Evolutionary conservation across 2,888 invertebrate genomes (phyloP), one percentile per base, ranked within the genome.

Genomic region (Drosophila buzzatii): DNA sequence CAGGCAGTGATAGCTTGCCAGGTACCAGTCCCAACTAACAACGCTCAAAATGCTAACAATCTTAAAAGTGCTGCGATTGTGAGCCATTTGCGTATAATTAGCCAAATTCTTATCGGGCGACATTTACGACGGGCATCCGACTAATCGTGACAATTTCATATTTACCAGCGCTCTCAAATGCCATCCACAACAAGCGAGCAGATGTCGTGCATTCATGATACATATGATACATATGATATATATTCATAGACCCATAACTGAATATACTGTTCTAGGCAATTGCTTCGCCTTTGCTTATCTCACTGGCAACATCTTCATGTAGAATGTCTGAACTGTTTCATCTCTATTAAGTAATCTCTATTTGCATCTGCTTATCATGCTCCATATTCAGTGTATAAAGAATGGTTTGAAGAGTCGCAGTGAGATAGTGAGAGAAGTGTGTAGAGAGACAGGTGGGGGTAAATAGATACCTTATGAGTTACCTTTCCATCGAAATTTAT

Each of bases 101-200:
- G 14, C 7, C 16, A 2, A 16, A 53, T 5, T 39, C 37, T 39
- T 39, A 53, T 53, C 53, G 20, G 23, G 31, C 31, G 37, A 14
- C 1, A 6, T 16, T 23, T 37, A 45, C 14, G 23, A 14, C 7
- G 74, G 51, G 58, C 41, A 33, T 33, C 37, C 20, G 31, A 18
- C 20, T 52, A 52, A 66, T 60, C 55, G 45, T 14, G 23, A 23
- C 66, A 59, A 52, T 73, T 79, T 63, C 66, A 79, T 69, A 66
- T 79, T 78, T 79, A 53, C 16, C 42, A 49, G 47, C 4, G 14
- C 14, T 23, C 45, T 16, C 8, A 8, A 23, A 44, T 2, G 39
- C 16, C 7, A n/a, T 2, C 1, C 16, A 39, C 39, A 41, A 41
- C 7, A 8, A n/a, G n/a, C 10, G 20, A 12, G 42, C 1, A 42